Percentiles rank a stretch among this genome's conserved stretches.
Evolutionary conservation across 30 jellyfish, hydroid and myxozoan species (phyloP).

Genomic region (Turritopsis dohrnii): DNA sequence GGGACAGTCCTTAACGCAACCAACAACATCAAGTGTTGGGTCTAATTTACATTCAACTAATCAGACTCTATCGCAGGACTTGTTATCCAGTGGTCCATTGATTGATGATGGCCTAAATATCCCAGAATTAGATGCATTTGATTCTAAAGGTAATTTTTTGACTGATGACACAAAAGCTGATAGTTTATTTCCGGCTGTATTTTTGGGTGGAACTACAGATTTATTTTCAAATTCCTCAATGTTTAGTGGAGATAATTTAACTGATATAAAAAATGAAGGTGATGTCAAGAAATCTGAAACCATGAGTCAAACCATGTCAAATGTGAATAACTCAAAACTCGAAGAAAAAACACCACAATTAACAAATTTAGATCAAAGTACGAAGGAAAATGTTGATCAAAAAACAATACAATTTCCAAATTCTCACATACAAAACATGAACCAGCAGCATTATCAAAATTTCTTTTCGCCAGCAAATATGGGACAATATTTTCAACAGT

Average conservation of each 20-base stretch:
- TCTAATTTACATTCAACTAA: background rate
- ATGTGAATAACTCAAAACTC: background rate
- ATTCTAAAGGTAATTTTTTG: conserved; percentile 17
- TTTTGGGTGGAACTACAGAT: conserved; percentile 31
- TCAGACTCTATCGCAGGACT: conserved; percentile 1
- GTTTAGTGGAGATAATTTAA: conserved; percentile 14
- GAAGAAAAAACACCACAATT: background rate
- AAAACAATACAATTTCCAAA: background rate
- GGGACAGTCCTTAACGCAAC: background rate
- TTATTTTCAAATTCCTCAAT: conserved; percentile 17
- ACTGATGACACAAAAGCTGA: conserved; percentile 26
- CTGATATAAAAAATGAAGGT: conserved; percentile 2
- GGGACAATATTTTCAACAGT: conserved; percentile 19
- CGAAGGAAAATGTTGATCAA: background rate
- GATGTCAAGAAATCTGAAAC: background rate
- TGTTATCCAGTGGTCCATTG: conserved; percentile 21
- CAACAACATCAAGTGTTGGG: background rate
- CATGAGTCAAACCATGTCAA: background rate
- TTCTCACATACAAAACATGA: background rate
- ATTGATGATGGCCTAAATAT: conserved; percentile 28
- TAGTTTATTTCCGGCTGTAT: conserved; percentile 36
- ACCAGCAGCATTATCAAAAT: conserved; percentile 2
- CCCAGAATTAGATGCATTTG: conserved; percentile 33
- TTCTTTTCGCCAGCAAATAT: background rate
- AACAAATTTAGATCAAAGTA: background rate